A percentile compares a stretch with the other conserved stretches of the same genome.
Evolutionary conservation across 2,113 vertebrate species (phyloP).

Genomic region (Herpetotheres cachinnans): DNA sequence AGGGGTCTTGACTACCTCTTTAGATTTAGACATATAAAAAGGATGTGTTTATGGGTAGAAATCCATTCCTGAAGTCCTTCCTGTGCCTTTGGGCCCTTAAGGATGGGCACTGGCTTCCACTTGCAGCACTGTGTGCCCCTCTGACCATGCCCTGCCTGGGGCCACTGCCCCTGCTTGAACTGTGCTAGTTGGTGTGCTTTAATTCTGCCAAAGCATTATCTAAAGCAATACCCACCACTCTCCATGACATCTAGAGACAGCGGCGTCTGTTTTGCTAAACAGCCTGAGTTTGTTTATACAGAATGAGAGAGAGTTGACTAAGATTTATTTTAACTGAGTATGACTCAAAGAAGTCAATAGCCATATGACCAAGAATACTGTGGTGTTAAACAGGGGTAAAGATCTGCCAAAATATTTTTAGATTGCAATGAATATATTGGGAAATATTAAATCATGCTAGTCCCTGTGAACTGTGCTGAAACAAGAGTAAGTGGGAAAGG

Average conservation of each 20-base stretch:
- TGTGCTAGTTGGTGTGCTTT: background rate
- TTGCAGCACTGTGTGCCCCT: background rate
- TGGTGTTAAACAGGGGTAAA: background rate
- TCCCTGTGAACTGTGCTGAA: background rate
- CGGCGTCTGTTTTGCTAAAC: background rate
- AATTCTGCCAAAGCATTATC: background rate
- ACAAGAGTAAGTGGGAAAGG: background rate
- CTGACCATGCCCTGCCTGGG: background rate
- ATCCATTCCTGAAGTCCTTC: background rate
- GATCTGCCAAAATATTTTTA: background rate
- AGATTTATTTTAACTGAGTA: conserved; percentile 6
- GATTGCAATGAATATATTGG: background rate
- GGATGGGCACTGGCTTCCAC: background rate
- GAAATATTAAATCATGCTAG: background rate
- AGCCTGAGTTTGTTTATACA: background rate
- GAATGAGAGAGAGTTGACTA: background rate
- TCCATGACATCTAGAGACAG: background rate
- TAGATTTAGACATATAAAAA: background rate
- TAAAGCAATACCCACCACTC: background rate
- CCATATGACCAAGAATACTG: background rate
- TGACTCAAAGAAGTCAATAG: background rate
- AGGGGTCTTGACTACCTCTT: background rate
- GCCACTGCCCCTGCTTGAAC: background rate
- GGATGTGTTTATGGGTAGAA: background rate
- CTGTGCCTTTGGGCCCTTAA: background rate